Evolutionary conservation across 2,888 invertebrate genomes (phyloP).

Genomic region (Caenorhabditis sp.): DNA sequence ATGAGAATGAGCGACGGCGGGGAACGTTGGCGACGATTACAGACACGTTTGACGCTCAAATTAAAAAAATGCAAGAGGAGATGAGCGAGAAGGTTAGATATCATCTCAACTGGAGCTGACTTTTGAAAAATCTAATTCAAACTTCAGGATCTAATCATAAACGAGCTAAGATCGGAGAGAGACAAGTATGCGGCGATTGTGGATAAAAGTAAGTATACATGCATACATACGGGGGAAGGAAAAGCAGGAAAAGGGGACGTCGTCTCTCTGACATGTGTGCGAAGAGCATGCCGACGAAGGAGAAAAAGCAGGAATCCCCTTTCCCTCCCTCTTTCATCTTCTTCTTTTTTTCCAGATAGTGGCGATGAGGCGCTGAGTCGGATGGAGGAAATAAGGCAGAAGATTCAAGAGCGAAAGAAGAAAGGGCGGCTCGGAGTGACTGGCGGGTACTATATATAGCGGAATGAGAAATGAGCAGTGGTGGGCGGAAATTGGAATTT

Average conservation of each 20-base stretch:
- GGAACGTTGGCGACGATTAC: constrained; percentile 55
- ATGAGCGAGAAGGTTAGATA: constrained; percentile 38
- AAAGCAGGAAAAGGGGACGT: constrained; percentile 4
- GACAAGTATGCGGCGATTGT: constrained; percentile 47
- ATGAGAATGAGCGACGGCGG: constrained; percentile 60
- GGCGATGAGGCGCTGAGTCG: constrained; percentile 60
- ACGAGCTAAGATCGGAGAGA: constrained; percentile 46
- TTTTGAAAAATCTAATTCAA: not conserved
- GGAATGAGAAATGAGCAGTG: not conserved
- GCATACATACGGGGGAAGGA: not conserved
- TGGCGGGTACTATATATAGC: constrained; percentile 46
- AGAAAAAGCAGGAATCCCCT: not conserved
- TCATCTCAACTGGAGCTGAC: not conserved
- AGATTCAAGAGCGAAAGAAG: constrained; percentile 71
- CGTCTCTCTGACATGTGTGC: constrained; percentile 49
- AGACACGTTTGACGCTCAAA: constrained; percentile 58
- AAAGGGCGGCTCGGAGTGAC: constrained; percentile 64
- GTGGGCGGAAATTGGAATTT: constrained; percentile 1
- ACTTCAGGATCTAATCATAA: constrained; percentile 49
- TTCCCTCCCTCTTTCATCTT: not conserved
- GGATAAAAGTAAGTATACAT: constrained; percentile 54
- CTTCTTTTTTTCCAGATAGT: constrained; percentile 31
- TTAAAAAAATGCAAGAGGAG: constrained; percentile 61
- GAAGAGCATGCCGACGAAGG: constrained; percentile 37
- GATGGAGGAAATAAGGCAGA: constrained; percentile 75